Base-by-base conservation (phyloP, 2,113 vertebrate genomes). In the Podiceps cristatus region DNA sequence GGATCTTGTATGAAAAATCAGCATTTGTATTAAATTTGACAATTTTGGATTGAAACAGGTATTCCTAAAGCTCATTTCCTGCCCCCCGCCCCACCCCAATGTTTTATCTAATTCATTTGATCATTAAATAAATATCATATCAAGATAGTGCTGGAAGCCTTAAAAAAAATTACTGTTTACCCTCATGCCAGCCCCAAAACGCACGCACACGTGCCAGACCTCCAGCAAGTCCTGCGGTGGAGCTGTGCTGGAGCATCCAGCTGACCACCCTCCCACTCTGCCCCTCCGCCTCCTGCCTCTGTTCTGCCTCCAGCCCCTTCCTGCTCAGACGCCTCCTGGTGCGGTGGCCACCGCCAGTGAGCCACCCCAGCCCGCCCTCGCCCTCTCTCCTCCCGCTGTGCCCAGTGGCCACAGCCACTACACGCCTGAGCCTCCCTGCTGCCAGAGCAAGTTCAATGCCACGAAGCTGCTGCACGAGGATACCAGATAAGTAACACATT, bases 11-110 rank as follows among this genome's bases (percentile, higher is more conserved):
- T 0, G 42, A 88, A 74, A 33, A 47, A 13, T 0, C 5, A 35
- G 18, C 15, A 49, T 35, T 85, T 33, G 27, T 31, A 67, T 50
- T 62, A 59, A 49, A 71, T 78, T 40, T 72, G 27, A 63, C 7
- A 35, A 27, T 35, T 82, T 50, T 50, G 27, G 29, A 94, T 19
- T 40, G 37, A 88, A 88, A 24, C 0, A 3, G 7, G 5, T 47
- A 49, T 75, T 91, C 83, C 13, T 40, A 69, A 63, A 71, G 29
- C 10, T 31, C 45, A 35, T 74, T 58, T 12, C 19, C 24, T n/a
- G n/a, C n/a, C n/a, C n/a, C n/a, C n/a, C n/a, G n/a, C n/a, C 5
- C 0, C 0, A 4, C 6, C 4, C 0, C 40, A 47, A 58, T 53
- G 1, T 25, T 60, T 86, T 28, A 29, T 33, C 14, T 8, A 50